These are phyloP conservation scores for Buathra laborator DNA, from an alignment of 2,888 invertebrate genomes.

Conservation along the genomic window DNA sequence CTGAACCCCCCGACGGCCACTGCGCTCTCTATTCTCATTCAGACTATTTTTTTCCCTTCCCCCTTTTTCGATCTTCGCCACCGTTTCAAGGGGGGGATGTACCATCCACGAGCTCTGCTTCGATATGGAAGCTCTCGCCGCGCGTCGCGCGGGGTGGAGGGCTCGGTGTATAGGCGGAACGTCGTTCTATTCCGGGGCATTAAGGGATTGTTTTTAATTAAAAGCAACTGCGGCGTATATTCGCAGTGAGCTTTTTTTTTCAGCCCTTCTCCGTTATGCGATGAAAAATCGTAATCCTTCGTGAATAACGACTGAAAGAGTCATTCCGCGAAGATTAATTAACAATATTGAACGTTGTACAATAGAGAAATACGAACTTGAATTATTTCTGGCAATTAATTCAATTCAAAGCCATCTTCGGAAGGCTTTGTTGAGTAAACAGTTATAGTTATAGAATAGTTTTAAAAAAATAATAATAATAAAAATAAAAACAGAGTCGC, in stretches of 20 bases:
- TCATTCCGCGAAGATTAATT: conserved; percentile 34
- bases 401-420: neutral
- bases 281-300: conserved; percentile 51
- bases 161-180: conserved; percentile 6
- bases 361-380: neutral
- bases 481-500: neutral
- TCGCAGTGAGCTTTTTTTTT: conserved; percentile 49
- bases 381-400: neutral
- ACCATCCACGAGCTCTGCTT: conserved; percentile 37
- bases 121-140: conserved; percentile 14
- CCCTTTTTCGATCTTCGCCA: conserved; percentile 36
- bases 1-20: conserved; percentile 68
- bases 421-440: conserved; percentile 19
- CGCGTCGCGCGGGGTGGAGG: neutral
- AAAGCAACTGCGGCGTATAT: conserved; percentile 72
- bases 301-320: conserved; percentile 36
- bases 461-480: neutral
- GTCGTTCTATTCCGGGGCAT: conserved; percentile 65
- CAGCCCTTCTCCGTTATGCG: neutral
- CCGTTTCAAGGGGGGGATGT: conserved; percentile 25
- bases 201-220: conserved; percentile 80
- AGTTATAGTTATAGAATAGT: neutral
- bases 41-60: conserved; percentile 12
- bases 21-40: conserved; percentile 32
- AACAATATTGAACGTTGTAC: neutral